Base-by-base conservation (phyloP, 2,888 invertebrate genomes). In the Prosopocoilus inquinatus region DNA sequence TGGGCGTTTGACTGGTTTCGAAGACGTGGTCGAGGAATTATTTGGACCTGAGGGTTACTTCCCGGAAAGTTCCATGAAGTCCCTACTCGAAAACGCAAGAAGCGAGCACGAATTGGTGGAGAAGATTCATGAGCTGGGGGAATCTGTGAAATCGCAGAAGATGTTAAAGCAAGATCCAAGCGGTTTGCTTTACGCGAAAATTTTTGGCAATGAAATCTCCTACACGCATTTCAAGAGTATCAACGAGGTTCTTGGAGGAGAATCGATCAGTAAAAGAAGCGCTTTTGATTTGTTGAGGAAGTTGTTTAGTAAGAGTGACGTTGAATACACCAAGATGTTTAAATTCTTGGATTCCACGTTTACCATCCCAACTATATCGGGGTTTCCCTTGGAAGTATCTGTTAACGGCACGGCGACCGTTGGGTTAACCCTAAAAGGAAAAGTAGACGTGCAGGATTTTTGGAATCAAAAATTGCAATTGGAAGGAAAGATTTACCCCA, bases 1-100 rank as follows among this genome's bases (percentile, higher is more conserved):
- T 15, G 78, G 82, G 33, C 78, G 86, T 55, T 70, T 82, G 34
- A 84, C 86, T 71, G 87, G 86, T 1, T 76, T 86, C 52, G 87
- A 88, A 65, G 76, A 78, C 58, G 78, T 83, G 51, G 74, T 84
- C 5, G 87, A 87, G 70, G 78, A 79, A 47, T 72, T 85, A 49
- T 83, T 87, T 64, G 84, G 84, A 8, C 82, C 84, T 0, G 75
- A 78, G 20, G 82, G 82, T 4, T 73, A 77, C 51, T 63, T 61
- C 36, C 57, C 64, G 0, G 63, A 64, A 45, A 60, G 62, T 44
- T 58, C 59, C 4, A 55, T 64, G 4, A 55, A 55, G 38, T 53
- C 53, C n/a, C 57, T 61, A 0, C 50, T 64, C 15, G 58, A 61
- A 48, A 58, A 44, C 9, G 52, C 50, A n/a, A 44, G 58, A 36